A percentile compares a stretch with the other conserved stretches of the same genome.
Conservation (phyloP, 2,797 vertebrate species). For the Centroberyx gerrardi region DNA sequence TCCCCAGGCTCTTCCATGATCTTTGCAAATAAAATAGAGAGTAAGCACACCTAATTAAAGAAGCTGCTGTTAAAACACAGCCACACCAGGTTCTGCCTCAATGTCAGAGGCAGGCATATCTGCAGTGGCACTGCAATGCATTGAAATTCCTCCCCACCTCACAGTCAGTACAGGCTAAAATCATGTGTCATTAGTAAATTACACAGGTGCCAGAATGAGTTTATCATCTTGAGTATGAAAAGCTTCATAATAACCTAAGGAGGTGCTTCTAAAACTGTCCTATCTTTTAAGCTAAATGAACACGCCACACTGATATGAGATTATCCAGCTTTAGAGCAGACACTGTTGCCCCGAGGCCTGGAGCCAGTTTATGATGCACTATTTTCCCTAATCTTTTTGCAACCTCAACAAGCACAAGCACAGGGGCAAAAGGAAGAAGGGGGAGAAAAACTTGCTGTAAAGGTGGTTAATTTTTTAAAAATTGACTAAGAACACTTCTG, state of each 20-base stretch:
- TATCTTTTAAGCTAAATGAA: slow-evolving; percentile 90
- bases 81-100: slow-evolving; percentile 69
- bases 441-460: slow-evolving; percentile 49
- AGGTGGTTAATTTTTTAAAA: slow-evolving; percentile 41
- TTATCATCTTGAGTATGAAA: slow-evolving; percentile 88
- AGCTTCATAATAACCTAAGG: slow-evolving; percentile 89
- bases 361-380: slow-evolving; percentile 85
- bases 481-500: background rate
- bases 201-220: slow-evolving; percentile 90
- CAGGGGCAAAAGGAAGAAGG: slow-evolving; percentile 62
- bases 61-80: slow-evolving; percentile 78
- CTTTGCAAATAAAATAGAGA: slow-evolving; percentile 83
- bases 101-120: slow-evolving; percentile 68
- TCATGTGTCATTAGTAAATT: slow-evolving; percentile 90
- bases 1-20: slow-evolving; percentile 83
- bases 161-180: slow-evolving; percentile 81
- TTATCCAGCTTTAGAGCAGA: slow-evolving; percentile 85
- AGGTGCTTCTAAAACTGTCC: slow-evolving; percentile 87
- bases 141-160: slow-evolving; percentile 70
- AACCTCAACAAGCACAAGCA: slow-evolving; percentile 79
- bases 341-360: slow-evolving; percentile 81
- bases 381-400: slow-evolving; percentile 84
- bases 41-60: slow-evolving; percentile 87
- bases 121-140: slow-evolving; percentile 62
- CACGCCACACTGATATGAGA: slow-evolving; percentile 88